Evolutionary conservation across 1,140 invertebrate genomes (phyloP).

Genomic region (Pentalonia nigronervosa): DNA sequence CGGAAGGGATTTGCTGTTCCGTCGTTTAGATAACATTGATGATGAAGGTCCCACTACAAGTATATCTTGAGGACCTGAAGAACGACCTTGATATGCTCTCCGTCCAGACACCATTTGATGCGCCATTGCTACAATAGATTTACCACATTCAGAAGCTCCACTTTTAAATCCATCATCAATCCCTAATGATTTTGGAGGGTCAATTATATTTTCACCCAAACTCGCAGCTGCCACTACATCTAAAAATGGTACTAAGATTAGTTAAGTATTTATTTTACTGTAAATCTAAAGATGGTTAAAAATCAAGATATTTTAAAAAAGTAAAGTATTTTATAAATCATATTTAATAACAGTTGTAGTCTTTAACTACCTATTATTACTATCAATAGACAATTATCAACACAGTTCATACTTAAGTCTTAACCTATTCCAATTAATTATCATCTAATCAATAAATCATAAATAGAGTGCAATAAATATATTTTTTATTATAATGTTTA

Average conservation of each 20-base stretch:
- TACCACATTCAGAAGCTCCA: slow-evolving; percentile 70
- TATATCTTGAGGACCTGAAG: slow-evolving; percentile 46
- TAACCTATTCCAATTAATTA: background rate
- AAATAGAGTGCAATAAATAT: background rate
- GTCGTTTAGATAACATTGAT: slow-evolving; percentile 62
- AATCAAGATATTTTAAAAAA: background rate
- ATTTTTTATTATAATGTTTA: background rate
- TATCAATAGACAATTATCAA: background rate
- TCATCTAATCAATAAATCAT: too few relatives aligned
- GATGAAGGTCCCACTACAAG: background rate
- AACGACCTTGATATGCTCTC: slow-evolving; percentile 57
- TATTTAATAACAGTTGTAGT: background rate
- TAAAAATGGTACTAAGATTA: slow-evolving; percentile 48
- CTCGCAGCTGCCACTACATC: slow-evolving; percentile 48
- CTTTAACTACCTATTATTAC: background rate
- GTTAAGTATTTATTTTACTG: background rate
- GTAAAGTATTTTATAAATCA: background rate
- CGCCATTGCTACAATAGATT: slow-evolving; percentile 75
- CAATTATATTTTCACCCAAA: slow-evolving; percentile 35
- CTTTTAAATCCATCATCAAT: slow-evolving; percentile 76
- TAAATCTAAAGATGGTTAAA: background rate
- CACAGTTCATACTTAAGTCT: background rate
- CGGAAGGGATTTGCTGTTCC: slow-evolving; percentile 75
- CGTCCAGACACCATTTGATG: slow-evolving; percentile 72
- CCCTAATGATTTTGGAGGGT: slow-evolving; percentile 68